Evolutionary conservation across 2,888 invertebrate genomes (phyloP).

Genomic region (Trichopria drosophilae): DNA sequence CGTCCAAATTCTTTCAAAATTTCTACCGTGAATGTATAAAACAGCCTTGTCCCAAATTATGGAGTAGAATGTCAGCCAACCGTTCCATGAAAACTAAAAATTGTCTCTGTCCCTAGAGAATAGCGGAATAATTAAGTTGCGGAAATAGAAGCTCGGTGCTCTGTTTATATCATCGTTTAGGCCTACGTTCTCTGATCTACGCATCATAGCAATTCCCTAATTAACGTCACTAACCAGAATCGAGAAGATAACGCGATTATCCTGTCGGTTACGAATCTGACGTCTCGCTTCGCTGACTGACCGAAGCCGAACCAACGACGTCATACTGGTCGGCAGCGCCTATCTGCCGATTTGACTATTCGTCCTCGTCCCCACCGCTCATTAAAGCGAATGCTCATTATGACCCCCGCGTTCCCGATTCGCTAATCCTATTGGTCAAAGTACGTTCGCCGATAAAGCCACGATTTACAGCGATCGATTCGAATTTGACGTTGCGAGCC

Average conservation of each 20-base stretch:
- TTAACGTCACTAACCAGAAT: conserved; percentile 56
- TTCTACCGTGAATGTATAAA: too few species aligned
- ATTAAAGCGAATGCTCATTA: conserved; percentile 47
- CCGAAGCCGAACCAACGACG: conserved; percentile 42
- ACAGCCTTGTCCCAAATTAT: too few species aligned
- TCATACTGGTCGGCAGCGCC: conserved; percentile 33
- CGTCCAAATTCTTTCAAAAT: too few species aligned
- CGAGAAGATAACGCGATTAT: conserved; percentile 54
- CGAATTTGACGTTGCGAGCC: too few species aligned
- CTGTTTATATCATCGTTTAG: conserved; percentile 37
- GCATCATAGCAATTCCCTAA: conserved; percentile 54
- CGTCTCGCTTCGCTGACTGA: conserved; percentile 50
- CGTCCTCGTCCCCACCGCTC: conserved; percentile 35
- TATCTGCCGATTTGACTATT: conserved; percentile 39
- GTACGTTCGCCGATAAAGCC: not conserved
- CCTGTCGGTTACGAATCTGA: conserved; percentile 48
- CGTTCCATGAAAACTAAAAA: too few species aligned
- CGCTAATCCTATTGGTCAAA: conserved; percentile 39
- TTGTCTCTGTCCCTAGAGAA: too few species aligned
- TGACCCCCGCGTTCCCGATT: conserved; percentile 35
- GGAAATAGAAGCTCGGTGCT: conserved; percentile 41
- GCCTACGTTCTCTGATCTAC: conserved; percentile 45
- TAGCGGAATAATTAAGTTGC: conserved; percentile 50
- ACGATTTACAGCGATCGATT: too few species aligned
- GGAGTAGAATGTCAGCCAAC: too few species aligned